phyloP scores from a whole-genome alignment of 2,888 invertebrate genomes.

The Pecten maximus region DNA sequence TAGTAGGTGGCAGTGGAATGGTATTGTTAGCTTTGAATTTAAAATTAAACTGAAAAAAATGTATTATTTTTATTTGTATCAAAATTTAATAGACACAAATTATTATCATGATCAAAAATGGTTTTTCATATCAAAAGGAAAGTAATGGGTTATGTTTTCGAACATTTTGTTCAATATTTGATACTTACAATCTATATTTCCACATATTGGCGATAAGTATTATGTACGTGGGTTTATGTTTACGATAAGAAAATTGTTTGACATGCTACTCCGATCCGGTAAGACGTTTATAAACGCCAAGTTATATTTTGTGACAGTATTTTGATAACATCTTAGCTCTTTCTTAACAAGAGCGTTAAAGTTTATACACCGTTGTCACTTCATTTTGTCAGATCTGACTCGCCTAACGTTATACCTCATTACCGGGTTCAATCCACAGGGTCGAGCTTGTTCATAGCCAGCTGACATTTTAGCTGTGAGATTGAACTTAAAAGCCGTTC shows the following conservation, averaged over 20 bases:
- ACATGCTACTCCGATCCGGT: not conserved
- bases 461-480: not conserved
- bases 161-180: no score
- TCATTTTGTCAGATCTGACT: not conserved
- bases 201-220: no score
- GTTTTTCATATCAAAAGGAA: no score
- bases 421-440: not conserved
- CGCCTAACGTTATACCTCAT: not conserved
- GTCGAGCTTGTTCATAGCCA: not conserved
- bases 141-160: no score
- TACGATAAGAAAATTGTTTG: not conserved
- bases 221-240: no score
- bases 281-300: not conserved
- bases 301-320: not conserved
- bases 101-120: no score
- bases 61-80: no score
- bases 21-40: not conserved
- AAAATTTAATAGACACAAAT: no score
- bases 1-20: not conserved
- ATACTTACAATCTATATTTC: not conserved
- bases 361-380: not conserved
- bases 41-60: no score
- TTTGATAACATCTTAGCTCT: not conserved
- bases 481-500: not conserved
- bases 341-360: not conserved